Evolutionary conservation across 2,888 invertebrate genomes (phyloP), one percentile per base, ranked within the genome.

Genomic region (Phyllotreta cruciferae): DNA sequence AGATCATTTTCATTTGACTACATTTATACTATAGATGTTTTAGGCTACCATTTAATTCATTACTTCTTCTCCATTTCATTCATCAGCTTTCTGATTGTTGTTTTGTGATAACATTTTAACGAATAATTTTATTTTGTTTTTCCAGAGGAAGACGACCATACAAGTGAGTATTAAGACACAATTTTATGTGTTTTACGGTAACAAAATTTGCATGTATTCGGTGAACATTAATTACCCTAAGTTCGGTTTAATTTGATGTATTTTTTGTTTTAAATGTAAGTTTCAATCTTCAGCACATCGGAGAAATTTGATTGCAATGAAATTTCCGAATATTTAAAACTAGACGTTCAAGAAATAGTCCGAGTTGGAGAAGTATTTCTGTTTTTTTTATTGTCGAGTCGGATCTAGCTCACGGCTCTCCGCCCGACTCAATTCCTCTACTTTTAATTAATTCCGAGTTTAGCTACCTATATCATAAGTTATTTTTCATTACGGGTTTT

Each of bases 371-470:
- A 47, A 47, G n/a, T 34, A 24, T 47, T 44, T 47, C 47, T 44
- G 10, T 44, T 44, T 44, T 13, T 47, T 47, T 24, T 47, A 47
- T 11, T 14, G 14, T 44, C 14, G 14, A 47, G 24, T 7, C 47
- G 34, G 47, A 11, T 47, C 44, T 47, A 47, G 24, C 47, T 44
- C 14, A 44, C 45, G 7, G 11, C 11, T 4, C 45, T 47, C 47
- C 47, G 6, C 24, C 13, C 34, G 47, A 13, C 24, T 10, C 35
- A 49, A 36, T 35, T 49, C n/a, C 9, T 49, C 49, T 49, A 49
- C 35, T 49, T 49, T 49, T 49, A 49, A 49, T 49, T 49, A 49
- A 49, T 49, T 49, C 36, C 35, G n/a, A 11, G 49, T 49, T 49
- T 49, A 49, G 6, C 35, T 49, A 49, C 35, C 49, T 49, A 49